Percentiles rank a stretch among this genome's conserved stretches.
phyloP scores from a whole-genome alignment of 2,113 vertebrate genomes.

The Dromas ardeola region DNA sequence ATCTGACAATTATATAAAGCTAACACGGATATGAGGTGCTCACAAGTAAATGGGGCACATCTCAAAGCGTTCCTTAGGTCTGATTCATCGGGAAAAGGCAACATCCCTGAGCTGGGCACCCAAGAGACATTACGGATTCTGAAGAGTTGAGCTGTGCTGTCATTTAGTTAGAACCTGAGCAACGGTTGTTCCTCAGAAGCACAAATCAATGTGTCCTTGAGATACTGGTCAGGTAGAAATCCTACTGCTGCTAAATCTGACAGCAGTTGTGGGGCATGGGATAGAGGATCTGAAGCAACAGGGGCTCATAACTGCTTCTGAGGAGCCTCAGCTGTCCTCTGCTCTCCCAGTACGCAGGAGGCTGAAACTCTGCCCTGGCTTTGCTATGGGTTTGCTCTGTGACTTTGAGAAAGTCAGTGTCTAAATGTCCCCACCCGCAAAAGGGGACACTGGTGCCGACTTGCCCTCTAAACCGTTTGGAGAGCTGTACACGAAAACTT shows the following conservation, averaged over 20 bases:
- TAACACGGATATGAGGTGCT: not conserved
- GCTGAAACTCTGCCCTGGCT: not conserved
- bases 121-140: not conserved
- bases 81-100: not conserved
- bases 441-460: not conserved
- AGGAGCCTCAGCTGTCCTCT: not conserved
- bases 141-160: slow-evolving; percentile 22
- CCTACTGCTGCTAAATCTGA: not conserved
- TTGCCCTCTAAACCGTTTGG: not conserved
- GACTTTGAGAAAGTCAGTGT: not conserved
- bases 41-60: not conserved
- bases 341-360: not conserved
- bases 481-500: not conserved
- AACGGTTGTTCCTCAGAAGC: not conserved
- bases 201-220: not conserved
- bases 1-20: not conserved
- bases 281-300: not conserved
- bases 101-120: not conserved
- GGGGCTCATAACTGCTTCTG: not conserved
- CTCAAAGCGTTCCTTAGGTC: not conserved
- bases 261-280: not conserved
- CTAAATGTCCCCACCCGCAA: not conserved
- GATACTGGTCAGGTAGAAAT: not conserved
- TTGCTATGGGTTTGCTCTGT: not conserved
- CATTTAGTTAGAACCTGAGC: not conserved